Evolutionary conservation across 2,888 invertebrate genomes (phyloP), one percentile per base, ranked within the genome.

Genomic region (Sipunculus nudus): DNA sequence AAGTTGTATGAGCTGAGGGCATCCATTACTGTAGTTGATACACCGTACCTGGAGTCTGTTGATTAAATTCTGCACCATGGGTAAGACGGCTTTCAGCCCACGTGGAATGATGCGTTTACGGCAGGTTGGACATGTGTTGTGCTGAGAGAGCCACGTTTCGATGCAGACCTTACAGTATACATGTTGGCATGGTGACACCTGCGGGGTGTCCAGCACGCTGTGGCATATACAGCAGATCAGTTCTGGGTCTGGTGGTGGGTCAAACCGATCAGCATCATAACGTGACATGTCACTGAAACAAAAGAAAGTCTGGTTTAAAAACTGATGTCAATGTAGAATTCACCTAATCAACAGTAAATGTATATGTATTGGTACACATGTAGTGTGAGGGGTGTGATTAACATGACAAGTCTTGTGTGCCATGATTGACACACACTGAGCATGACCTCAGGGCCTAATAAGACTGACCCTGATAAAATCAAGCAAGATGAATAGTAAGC

Each of bases 211-310:
- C 29, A 80, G 67, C 8, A 80, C 77, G 70, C 75, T 72, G 67
- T 75, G 77, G 62, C 80, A 80, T 39, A 80, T 78, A 62, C 76
- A 75, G 62, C 80, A 80, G 1, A 79, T 59, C 25, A 80, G 65
- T 41, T 80, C 79, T 4, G 73, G 72, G 39, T 75, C 77, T 23
- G 80, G 80, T 0, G 72, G 63, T 1, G 74, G 73, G 13, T 70
- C 73, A 71, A 80, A 80, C 67, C 75, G 76, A 41, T 75, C 74
- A n/a, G 77, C 67, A 47, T 80, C 79, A 65, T 73, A 78, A 16
- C 70, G 47, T 10, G 76, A 76, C 75, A 75, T 76, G 21, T 35
- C n/a, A n/a, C n/a, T n/a, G n/a, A n/a, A n/a, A n/a, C n/a, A n/a
- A n/a, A n/a, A n/a, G n/a, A n/a, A n/a, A n/a, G n/a, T n/a, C n/a